These are phyloP conservation scores for Chironomus tentans DNA, from an alignment of 2,888 invertebrate genomes.

Conservation along the genomic window DNA sequence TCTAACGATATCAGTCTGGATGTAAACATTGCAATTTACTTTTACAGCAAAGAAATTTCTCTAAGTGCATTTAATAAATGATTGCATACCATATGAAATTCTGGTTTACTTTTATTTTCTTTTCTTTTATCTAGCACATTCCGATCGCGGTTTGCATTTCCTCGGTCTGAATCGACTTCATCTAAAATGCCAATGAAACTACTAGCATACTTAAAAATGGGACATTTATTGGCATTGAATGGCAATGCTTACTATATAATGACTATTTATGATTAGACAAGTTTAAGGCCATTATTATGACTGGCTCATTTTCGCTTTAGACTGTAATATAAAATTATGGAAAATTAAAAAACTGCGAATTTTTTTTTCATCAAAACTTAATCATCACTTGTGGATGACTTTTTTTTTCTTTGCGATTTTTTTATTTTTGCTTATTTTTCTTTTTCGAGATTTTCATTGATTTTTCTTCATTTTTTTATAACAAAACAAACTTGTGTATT, in stretches of 20 bases:
- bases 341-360: no score
- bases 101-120: not conserved
- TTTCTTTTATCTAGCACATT: not conserved
- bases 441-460: no score
- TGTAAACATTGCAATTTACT: not conserved
- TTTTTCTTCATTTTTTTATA: no score
- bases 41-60: not conserved
- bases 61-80: not conserved
- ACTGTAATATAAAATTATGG: no score
- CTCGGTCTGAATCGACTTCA: not conserved
- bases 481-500: no score
- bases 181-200: not conserved
- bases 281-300: no score
- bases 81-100: not conserved
- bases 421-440: no score
- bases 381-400: no score
- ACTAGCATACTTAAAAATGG: slow-evolving; percentile 7
- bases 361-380: no score
- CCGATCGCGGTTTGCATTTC: not conserved
- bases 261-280: not conserved
- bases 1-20: not conserved
- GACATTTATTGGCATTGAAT: not conserved
- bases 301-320: no score
- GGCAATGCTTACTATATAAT: no score
- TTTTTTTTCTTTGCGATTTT: no score